Evolutionary conservation across 2,888 invertebrate genomes (phyloP), one percentile per base, ranked within the genome.

Genomic region (Ligdia adustata): DNA sequence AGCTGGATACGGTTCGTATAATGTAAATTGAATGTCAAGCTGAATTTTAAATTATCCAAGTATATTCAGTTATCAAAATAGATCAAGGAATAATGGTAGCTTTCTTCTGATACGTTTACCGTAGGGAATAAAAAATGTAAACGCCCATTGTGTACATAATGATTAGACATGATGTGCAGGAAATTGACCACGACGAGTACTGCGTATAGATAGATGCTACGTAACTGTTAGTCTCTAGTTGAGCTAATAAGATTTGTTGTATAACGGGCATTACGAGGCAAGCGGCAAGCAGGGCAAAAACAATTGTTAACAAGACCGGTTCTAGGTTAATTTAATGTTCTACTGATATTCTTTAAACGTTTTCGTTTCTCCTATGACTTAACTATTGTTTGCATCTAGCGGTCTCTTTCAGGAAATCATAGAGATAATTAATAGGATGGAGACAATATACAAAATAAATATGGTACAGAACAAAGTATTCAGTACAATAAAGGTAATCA

Each of bases 231-330:
- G 58, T 67, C 60, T 74, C 60, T 73, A 69, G 72, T 76, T 70
- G 65, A 71, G 66, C 72, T 79, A 79, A 79, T 80, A 81, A 79
- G 76, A 83, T 82, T 78, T 78, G 75, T 82, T 82, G 77, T 78
- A 76, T 82, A 82, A 84, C 81, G 78, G 79, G 69, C 72, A 70
- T 75, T 75, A 76, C 72, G 73, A 71, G 52, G 67, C 66, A 57
- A 60, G 60, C 63, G 60, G 62, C 65, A 64, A 70, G 65, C 69
- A 72, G 75, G 75, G 75, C 72, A 74, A 82, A 81, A 80, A 79
- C 81, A 77, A 81, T 82, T 76, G 75, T 69, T 64, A 60, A 48
- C 62, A 51, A 71, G 72, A 81, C 78, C 74, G 78, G 78, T 81
- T 79, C 60, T 49, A 47, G 52, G 60, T 60, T 62, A 64, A 63